Percentiles rank a stretch among this genome's conserved stretches.
Evolutionary conservation across 2,797 vertebrate genomes (phyloP).

Genomic region (Phoebastria nigripes): DNA sequence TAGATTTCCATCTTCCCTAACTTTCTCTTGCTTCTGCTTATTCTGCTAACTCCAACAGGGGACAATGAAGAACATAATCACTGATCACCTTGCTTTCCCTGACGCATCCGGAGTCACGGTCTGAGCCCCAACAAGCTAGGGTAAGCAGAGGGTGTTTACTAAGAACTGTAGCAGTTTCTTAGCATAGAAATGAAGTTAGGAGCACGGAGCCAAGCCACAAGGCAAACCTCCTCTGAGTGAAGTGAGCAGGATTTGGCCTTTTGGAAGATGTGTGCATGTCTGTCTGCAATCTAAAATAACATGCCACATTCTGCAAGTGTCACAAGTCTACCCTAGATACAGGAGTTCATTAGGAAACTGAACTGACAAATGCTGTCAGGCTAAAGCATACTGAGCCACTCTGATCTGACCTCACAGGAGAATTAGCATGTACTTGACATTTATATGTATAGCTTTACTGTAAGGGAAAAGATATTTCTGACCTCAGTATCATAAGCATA

Average conservation of each 20-base stretch:
- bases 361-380: background rate
- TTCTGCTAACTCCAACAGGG: background rate
- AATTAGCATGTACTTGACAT: background rate
- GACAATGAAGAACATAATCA: background rate
- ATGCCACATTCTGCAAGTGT: background rate
- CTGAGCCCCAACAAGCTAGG: background rate
- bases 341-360: background rate
- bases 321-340: rapidly evolving
- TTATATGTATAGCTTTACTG: background rate
- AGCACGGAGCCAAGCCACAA: background rate
- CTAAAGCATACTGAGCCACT: background rate
- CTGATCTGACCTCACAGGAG: background rate
- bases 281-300: background rate
- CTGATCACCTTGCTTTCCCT: background rate
- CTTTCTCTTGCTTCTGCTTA: background rate
- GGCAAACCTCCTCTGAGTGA: background rate
- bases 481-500: background rate
- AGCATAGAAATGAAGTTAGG: background rate
- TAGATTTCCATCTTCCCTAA: background rate
- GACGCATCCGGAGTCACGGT: rapidly evolving
- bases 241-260: background rate
- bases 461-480: background rate
- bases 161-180: background rate
- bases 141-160: background rate
- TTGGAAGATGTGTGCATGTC: background rate